phyloP scores from a whole-genome alignment of 2,888 invertebrate genomes.

The Zaprionus bogoriensis region DNA sequence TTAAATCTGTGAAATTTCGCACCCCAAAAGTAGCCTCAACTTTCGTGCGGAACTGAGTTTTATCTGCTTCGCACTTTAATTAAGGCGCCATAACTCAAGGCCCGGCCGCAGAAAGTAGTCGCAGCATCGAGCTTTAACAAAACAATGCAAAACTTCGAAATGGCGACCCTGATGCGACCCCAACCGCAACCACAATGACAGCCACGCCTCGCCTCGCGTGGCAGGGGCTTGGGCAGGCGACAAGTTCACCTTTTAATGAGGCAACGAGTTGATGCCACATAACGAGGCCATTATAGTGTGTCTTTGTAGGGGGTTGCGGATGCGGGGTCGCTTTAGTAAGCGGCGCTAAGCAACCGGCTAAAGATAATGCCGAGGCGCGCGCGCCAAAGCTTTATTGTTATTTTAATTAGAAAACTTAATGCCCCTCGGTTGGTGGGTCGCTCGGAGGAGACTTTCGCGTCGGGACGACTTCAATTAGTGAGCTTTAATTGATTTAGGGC shows the following conservation, averaged over 20 bases:
- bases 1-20: too few species aligned
- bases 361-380: conserved; percentile 44
- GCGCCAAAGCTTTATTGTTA: conserved; percentile 65
- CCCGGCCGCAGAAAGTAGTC: conserved; percentile 34
- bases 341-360: conserved; percentile 34
- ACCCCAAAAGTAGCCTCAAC: not conserved
- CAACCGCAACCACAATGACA: conserved; percentile 43
- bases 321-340: conserved; percentile 29
- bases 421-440: too few species aligned
- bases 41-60: not conserved
- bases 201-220: conserved; percentile 10
- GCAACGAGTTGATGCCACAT: conserved; percentile 72
- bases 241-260: conserved; percentile 74
- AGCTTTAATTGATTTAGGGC: conserved; percentile 42
- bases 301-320: conserved; percentile 42
- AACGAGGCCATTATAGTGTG: conserved; percentile 66
- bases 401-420: conserved; percentile 77
- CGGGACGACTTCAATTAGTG: conserved; percentile 41
- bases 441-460: conserved; percentile 4
- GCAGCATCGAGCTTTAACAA: conserved; percentile 35
- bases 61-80: conserved; percentile 16
- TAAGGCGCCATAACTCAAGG: conserved; percentile 33
- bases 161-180: conserved; percentile 14
- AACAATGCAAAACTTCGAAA: conserved; percentile 24
- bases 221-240: conserved; percentile 4